phyloP scores from a whole-genome alignment of 2,888 invertebrate species.

The Kuschelorhynchus macadamiae region DNA sequence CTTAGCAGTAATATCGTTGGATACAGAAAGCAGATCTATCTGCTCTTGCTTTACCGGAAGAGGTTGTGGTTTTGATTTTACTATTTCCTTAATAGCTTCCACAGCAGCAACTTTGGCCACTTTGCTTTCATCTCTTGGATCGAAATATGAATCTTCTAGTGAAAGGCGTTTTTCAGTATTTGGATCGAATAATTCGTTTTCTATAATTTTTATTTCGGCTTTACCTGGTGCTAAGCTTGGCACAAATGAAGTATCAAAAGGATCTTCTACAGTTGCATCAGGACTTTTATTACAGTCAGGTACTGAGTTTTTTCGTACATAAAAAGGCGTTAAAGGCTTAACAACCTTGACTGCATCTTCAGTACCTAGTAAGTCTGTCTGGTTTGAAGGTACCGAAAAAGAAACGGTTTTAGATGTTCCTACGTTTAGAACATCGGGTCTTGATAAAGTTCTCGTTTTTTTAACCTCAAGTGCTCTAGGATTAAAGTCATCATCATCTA shows the following conservation, averaged over 20 bases:
- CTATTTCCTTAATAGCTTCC: slow-evolving; percentile 68
- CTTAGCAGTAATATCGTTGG: slow-evolving; percentile 77
- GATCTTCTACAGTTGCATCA: slow-evolving; percentile 69
- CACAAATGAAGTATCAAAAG: slow-evolving; percentile 78
- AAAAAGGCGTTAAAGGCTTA: slow-evolving; percentile 88
- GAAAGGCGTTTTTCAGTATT: slow-evolving; percentile 67
- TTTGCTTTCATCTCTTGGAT: slow-evolving; percentile 69
- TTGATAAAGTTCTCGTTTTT: slow-evolving; percentile 70
- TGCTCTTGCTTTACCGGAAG: slow-evolving; percentile 45
- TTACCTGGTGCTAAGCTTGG: slow-evolving; percentile 71
- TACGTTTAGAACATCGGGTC: slow-evolving; percentile 73
- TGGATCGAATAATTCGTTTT: slow-evolving; percentile 69
- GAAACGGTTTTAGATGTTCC: slow-evolving; percentile 70
- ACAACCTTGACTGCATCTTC: slow-evolving; percentile 68
- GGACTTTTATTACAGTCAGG: slow-evolving; percentile 72
- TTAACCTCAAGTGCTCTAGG: slow-evolving; percentile 78
- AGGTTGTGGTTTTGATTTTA: slow-evolving; percentile 55
- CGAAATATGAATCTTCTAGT: slow-evolving; percentile 76
- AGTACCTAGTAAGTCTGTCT: slow-evolving; percentile 71
- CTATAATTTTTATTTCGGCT: slow-evolving; percentile 73
- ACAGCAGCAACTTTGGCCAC: slow-evolving; percentile 63
- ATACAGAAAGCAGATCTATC: slow-evolving; percentile 69
- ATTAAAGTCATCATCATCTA: slow-evolving; percentile 85
- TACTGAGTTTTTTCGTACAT: slow-evolving; percentile 76
- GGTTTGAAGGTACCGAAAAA: slow-evolving; percentile 73